Evolutionary conservation across 2,113 vertebrate species (phyloP).

Genomic region (Heloderma charlesbogerti): DNA sequence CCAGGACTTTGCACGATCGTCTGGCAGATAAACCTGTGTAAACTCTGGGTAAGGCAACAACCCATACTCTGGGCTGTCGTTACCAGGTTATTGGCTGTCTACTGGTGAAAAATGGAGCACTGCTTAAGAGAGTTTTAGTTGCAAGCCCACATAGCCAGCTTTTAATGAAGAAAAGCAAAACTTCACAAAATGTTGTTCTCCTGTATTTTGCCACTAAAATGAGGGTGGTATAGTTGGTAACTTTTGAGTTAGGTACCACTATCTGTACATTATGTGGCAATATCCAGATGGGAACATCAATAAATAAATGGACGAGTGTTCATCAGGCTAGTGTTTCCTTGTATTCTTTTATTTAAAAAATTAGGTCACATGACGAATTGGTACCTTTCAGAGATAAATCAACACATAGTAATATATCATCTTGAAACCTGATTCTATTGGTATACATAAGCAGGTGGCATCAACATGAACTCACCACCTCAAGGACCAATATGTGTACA

Average conservation of each 20-base stretch:
- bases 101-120: background rate
- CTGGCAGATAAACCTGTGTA: too few relatives aligned
- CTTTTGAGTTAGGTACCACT: background rate
- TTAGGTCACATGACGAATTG: background rate
- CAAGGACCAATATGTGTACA: background rate
- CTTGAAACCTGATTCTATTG: background rate
- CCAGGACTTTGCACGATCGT: too few relatives aligned
- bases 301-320: background rate
- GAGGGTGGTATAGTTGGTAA: background rate
- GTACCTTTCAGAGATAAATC: background rate
- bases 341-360: background rate
- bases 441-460: background rate
- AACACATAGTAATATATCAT: background rate
- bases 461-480: background rate
- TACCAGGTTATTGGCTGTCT: background rate
- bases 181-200: background rate
- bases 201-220: background rate
- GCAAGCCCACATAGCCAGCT: too few relatives aligned
- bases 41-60: too few relatives aligned
- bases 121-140: background rate
- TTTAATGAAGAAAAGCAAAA: background rate
- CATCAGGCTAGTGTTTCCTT: background rate
- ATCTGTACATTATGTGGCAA: background rate
- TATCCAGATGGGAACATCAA: background rate
- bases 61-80: too few relatives aligned